Base-by-base conservation (phyloP, 2,797 vertebrate genomes). In the Alexandromys oeconomus region DNA sequence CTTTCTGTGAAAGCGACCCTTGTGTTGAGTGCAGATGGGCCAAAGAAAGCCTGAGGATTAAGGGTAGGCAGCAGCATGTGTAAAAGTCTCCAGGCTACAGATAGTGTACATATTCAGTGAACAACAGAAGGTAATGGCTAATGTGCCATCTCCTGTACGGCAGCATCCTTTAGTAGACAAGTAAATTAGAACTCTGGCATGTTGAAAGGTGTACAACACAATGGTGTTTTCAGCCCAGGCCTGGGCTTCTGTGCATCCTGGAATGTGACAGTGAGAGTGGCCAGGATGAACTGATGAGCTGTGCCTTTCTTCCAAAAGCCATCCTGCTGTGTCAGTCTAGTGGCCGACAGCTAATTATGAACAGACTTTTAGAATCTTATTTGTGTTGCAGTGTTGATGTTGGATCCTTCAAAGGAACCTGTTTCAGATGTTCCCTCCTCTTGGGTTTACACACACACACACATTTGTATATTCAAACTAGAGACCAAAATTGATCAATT, bases 141-240 rank as follows among this genome's bases (percentile, higher is more conserved):
- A 78, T 17, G 40, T 31, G 43, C 85, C 65, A 73, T 57, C 67
- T 91, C 29, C 40, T 76, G 54, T 79, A 37, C 13, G 27, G 34
- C 63, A 51, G 34, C 63, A 59, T 79, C 87, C 43, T 94, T 91
- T 69, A 81, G 27, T 34, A 91, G 85, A 80, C 57, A 77, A 81
- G 51, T 31, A 91, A 59, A 71, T 84, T 25, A 59, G 69, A 91
- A 23, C 46, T 61, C 59, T 34, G 71, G 37, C 40, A 14, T 65
- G 63, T 80, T 87, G 51, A 61, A 63, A 73, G 34, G 25, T 46
- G 21, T 65, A 82, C 59, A 40, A 46, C 6, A 13, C 29, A 21
- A 76, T 46, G 43, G 19, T 21, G n/a, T 34, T 73, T 94, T 51
- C 40, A 57, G 71, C 37, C 46, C 17, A 40, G 78, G 84, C 3